Evolutionary conservation across 2,888 invertebrate species (phyloP).

Genomic region (Eupeodes luniger): DNA sequence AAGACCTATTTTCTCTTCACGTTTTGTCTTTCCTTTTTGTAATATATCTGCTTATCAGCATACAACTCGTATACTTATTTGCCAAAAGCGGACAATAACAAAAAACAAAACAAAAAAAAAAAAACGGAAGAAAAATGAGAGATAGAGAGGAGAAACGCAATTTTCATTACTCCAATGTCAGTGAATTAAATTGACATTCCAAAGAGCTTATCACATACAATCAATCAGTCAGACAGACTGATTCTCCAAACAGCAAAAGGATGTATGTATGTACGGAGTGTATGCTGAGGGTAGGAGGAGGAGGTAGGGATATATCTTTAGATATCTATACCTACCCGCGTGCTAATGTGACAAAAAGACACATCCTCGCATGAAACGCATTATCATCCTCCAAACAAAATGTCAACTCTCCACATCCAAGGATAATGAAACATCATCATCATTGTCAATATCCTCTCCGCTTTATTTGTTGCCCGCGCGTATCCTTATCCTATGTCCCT

Average conservation of each 20-base stretch:
- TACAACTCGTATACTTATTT: constrained; percentile 47
- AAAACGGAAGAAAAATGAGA: constrained; percentile 12
- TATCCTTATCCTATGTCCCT: neutral
- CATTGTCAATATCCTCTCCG: constrained; percentile 18
- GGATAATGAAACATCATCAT: constrained; percentile 70
- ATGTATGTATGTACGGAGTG: neutral
- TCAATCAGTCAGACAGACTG: constrained; percentile 75
- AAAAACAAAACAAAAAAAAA: neutral
- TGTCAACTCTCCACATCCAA: constrained; percentile 63
- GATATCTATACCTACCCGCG: neutral
- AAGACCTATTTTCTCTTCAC: constrained; percentile 33
- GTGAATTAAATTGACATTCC: constrained; percentile 76
- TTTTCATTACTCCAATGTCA: constrained; percentile 76
- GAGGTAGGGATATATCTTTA: neutral
- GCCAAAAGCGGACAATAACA: constrained; percentile 39
- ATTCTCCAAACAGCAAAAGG: constrained; percentile 54
- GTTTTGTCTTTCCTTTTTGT: constrained; percentile 30
- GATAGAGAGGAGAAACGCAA: constrained; percentile 54
- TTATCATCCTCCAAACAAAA: constrained; percentile 50
- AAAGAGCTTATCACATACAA: constrained; percentile 76
- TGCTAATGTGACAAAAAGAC: constrained; percentile 71
- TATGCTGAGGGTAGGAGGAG: too few species aligned
- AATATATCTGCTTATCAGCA: constrained; percentile 68
- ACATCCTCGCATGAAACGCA: constrained; percentile 60
- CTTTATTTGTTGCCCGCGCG: neutral